Evolutionary conservation across 2,888 invertebrate genomes (phyloP), one percentile per base, ranked within the genome.

Genomic region (Sesia bembeciformis): DNA sequence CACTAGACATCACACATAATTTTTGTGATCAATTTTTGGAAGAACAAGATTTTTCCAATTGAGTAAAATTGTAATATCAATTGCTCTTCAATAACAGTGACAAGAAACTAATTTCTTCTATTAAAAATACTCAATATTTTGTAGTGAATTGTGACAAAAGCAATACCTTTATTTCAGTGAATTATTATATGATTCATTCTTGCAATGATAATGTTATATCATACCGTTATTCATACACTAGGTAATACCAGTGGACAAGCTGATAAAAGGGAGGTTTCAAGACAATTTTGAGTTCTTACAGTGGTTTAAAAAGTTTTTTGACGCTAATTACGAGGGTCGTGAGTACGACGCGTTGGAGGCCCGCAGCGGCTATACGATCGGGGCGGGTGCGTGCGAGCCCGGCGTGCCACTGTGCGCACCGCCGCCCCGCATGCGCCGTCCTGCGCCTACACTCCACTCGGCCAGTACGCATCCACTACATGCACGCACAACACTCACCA

Each of bases 301-400:
- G 92, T 99, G 99, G 99, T 99, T 99, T 92, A 99, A 99, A 93
- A 98, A 98, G 89, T 99, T 99, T 91, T 99, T 99, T 90, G 99
- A 99, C 91, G 98, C 99, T 67, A 99, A 99, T 91, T 99, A 98
- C 90, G 98, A 98, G 84, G 98, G 98, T 65, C 94, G 96, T 73
- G 97, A 97, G 68, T 99, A 99, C 88, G 97, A 98, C 81, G 96
- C 98, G 54, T 90, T 95, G 63, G 95, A 95, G 63, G 96, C 96
- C 56, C 93, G 99, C 58, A 95, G 95, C 64, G 96, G 96, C 66
- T 90, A 95, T 70, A 91, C 92, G 60, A 91, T 98, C 75, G 97
- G 97, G 74, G 92, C 93, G 59, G 93, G 93, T 64, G 91, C 93
- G 57, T 81, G 90, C 74, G 85, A 89, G 62, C 68, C 81, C 55